These are phyloP conservation scores for Smittia sp. DNA, from an alignment of 2,888 invertebrate genomes.

Conservation along the genomic window DNA sequence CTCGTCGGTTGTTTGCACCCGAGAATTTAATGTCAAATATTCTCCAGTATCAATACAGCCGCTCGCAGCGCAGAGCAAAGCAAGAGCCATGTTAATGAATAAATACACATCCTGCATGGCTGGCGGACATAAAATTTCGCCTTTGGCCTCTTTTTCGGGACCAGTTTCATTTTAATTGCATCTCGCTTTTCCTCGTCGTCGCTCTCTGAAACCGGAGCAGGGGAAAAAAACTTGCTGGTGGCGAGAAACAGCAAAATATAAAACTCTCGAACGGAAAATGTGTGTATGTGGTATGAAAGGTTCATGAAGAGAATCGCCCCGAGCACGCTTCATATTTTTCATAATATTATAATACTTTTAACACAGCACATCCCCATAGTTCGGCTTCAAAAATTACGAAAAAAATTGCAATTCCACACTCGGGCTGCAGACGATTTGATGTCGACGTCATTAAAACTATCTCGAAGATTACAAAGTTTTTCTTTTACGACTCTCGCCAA, in stretches of 20 bases:
- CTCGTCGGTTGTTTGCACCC: constrained; percentile 5
- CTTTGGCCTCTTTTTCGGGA: constrained; percentile 12
- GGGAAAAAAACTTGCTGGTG: not conserved
- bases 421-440: too few species aligned
- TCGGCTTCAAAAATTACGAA: not conserved
- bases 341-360: constrained; percentile 15
- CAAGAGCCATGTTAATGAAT: constrained; percentile 16
- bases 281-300: constrained; percentile 10
- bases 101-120: constrained; percentile 23
- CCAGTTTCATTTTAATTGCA: constrained; percentile 38
- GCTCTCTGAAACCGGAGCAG: not conserved
- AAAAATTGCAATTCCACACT: too few species aligned
- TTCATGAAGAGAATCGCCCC: constrained; percentile 22
- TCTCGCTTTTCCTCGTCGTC: constrained; percentile 34
- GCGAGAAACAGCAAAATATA: constrained; percentile 14
- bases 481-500: not conserved
- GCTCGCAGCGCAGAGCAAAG: not conserved
- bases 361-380: constrained; percentile 1
- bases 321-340: constrained; percentile 22
- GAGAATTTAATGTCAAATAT: constrained; percentile 9
- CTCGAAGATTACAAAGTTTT: constrained; percentile 14
- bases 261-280: constrained; percentile 38
- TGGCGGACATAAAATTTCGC: constrained; percentile 16
- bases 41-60: too few species aligned
- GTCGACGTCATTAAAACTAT: not conserved